Base-by-base conservation (phyloP, 2,113 vertebrate genomes). In the Crotalus viridis region DNA sequence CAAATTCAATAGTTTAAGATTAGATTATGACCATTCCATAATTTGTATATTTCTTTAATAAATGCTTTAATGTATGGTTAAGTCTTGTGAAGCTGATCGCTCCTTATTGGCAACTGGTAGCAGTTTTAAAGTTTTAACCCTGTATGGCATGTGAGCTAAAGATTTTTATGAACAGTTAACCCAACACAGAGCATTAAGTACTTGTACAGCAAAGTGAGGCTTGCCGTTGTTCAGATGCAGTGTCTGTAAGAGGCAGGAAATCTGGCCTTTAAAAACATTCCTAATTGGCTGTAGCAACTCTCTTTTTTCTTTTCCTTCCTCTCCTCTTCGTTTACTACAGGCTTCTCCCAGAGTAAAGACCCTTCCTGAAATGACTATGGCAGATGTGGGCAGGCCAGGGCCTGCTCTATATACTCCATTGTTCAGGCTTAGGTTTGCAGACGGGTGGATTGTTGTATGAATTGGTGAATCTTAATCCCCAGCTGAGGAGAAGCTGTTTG, bases 401-500 rank as follows among this genome's bases (percentile, higher is more conserved):
- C 89, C 89, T 56, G 89, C 52, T 9, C 95, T 85, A 92, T 85
- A 92, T 13, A 90, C 88, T 56, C 94, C 95, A 93, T 96, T 96
- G 95, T 96, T 93, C 92, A 51, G 69, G 64, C 87, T 93, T 43
- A 74, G 88, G 91, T 22, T 88, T 93, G 61, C 90, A 92, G 92
- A 92, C 94, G 39, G 0, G 5, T 89, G 93, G 94, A 85, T 94
- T 89, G 94, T 95, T 95, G 93, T 96, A 94, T 94, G 91, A 90
- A 81, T 94, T 89, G 92, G 90, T 94, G 95, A 92, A 69, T 96
- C 95, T 96, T 97, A 96, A 97, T 96, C 96, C 87, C 59, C 90
- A 93, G 93, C 93, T 95, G 81, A 89, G 55, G 92, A 93, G 95
- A 96, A 93, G 89, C 94, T 90, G 92, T 94, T 95, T 95, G 96